A percentile compares a stretch with the other conserved stretches of the same genome.
Evolutionary conservation across 2,113 vertebrate species (phyloP).

Genomic region (Colius striatus): DNA sequence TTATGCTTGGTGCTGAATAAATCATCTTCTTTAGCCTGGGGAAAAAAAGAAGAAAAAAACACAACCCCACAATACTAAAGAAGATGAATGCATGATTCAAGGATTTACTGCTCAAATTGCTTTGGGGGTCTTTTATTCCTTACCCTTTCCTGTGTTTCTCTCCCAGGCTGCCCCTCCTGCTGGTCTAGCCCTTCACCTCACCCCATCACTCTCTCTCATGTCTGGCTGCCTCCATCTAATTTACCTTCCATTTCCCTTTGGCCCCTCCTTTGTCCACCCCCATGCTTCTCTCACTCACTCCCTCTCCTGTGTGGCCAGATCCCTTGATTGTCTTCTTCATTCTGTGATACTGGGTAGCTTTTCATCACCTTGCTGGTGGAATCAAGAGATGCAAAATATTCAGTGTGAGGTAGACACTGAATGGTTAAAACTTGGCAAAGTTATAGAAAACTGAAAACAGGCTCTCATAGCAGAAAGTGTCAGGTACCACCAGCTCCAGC

Average conservation of each 20-base stretch:
- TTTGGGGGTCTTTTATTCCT: slow-evolving; percentile 62
- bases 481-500: slow-evolving; percentile 72
- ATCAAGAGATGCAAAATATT: slow-evolving; percentile 73
- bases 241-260: slow-evolving; percentile 54
- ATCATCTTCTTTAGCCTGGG: slow-evolving; percentile 65
- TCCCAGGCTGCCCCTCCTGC: slow-evolving; percentile 48
- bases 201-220: slow-evolving; percentile 21
- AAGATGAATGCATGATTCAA: slow-evolving; percentile 62
- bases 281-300: not conserved
- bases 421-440: slow-evolving; percentile 74
- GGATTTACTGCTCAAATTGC: slow-evolving; percentile 65
- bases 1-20: slow-evolving; percentile 67
- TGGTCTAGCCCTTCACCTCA: slow-evolving; percentile 52
- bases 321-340: slow-evolving; percentile 25
- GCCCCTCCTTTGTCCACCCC: slow-evolving; percentile 44
- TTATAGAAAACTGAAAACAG: slow-evolving; percentile 72
- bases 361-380: slow-evolving; percentile 67
- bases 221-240: slow-evolving; percentile 36
- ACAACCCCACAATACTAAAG: not conserved
- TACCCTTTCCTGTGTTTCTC: slow-evolving; percentile 41
- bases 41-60: not conserved
- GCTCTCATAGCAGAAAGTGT: slow-evolving; percentile 70
- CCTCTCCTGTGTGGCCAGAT: slow-evolving; percentile 24
- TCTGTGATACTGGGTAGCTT: slow-evolving; percentile 52
- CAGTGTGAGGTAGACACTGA: slow-evolving; percentile 68